phyloP scores from a whole-genome alignment of 2,797 vertebrate species.

The Antennarius maculatus region DNA sequence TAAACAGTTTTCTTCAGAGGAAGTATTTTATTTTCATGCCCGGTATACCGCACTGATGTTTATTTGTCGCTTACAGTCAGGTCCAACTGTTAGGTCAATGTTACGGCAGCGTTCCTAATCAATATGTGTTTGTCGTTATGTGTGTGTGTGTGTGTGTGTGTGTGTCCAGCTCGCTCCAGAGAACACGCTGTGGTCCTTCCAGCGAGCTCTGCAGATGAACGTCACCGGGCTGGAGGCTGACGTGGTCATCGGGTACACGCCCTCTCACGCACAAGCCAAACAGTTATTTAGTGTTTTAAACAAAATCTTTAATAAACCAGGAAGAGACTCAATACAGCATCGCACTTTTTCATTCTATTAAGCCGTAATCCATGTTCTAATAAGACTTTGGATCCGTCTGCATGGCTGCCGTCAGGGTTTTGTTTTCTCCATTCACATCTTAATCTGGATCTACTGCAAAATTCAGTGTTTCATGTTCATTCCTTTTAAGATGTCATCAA shows the following conservation, averaged over 20 bases:
- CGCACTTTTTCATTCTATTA: no score
- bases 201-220: slow-evolving; percentile 90
- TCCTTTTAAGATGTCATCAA: no score
- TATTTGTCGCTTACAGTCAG: neutral
- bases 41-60: no score
- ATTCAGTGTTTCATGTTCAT: no score
- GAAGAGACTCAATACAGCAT: neutral
- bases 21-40: no score
- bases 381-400: no score
- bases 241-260: slow-evolving; percentile 87
- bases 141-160: slow-evolving; percentile 7
- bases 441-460: no score
- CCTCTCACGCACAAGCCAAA: slow-evolving; percentile 13
- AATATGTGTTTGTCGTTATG: slow-evolving; percentile 2
- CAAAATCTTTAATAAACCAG: slow-evolving; percentile 33
- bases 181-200: slow-evolving; percentile 93
- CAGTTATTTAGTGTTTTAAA: no score
- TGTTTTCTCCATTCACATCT: no score
- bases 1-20: slow-evolving; percentile 7
- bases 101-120: neutral
- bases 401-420: no score
- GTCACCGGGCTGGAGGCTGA: slow-evolving; percentile 89
- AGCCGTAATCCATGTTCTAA: no score
- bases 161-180: slow-evolving; percentile 89
- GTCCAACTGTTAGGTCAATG: neutral